Evolutionary conservation across 2,797 vertebrate genomes (phyloP), one percentile per base, ranked within the genome.

Genomic region (Pangasius larnaudii): DNA sequence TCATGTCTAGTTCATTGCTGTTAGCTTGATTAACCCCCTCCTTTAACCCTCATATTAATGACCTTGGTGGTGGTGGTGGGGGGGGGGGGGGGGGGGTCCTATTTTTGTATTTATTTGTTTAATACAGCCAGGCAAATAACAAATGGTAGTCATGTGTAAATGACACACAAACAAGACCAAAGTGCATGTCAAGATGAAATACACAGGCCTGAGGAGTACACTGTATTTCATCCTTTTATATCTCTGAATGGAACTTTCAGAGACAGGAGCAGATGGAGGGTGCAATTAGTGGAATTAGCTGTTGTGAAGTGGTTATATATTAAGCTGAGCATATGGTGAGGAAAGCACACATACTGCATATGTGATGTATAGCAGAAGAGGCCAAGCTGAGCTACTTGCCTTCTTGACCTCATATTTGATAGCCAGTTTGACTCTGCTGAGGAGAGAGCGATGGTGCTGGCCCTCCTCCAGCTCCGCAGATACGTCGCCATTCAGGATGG

Each of bases 371-470:
- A 82, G 39, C 13, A 30, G 6, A 42, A 39, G 6, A 46, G 24
- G 9, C 0, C 18, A 22, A 83, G 18, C 59, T 46, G 39, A 46
- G 24, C 11, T 69, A 86, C 93, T 95, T 94, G 96, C 97, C 97
- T 98, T 98, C 93, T 98, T 98, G 42, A 98, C 97, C 92, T 98
- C 97, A 10, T 98, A 98, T 89, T 97, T 97, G 75, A 98, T 97
- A 91, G 97, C 97, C 56, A 98, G 94, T 91, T 97, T 97, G 85
- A 98, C 97, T 0, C 97, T 95, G 86, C 96, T 98, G 90, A 98
- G 90, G 0, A 97, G 97, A 0, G 96, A 94, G 42, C 96, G 94
- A 86, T 96, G 97, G 7, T 94, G 92, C 86, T 95, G 96, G 0
- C 93, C 90, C 33, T 95, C 95, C 18, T 94, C 90, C 0, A 96